Evolutionary conservation across 2,113 vertebrate species (phyloP).

Genomic region (Prunella fulvescens): DNA sequence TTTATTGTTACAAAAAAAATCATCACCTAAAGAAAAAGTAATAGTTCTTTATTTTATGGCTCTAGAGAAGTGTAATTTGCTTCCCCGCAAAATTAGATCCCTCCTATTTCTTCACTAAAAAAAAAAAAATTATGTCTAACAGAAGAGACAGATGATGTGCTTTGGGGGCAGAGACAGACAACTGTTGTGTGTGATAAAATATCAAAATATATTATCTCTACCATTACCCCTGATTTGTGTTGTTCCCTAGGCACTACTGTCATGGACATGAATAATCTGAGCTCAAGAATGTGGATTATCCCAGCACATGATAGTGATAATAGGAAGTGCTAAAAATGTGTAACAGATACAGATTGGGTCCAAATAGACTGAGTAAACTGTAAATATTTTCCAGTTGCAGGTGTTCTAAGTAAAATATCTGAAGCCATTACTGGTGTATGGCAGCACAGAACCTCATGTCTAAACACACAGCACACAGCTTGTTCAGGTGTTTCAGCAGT

Average conservation of each 20-base stretch:
- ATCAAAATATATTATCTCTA: neutral
- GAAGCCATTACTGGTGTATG: neutral
- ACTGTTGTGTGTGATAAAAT: neutral
- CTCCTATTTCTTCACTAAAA: neutral
- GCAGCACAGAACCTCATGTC: neutral
- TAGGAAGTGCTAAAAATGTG: neutral
- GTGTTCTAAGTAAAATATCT: neutral
- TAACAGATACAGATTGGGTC: neutral
- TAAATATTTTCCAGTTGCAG: neutral
- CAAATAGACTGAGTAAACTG: neutral
- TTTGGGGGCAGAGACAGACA: neutral
- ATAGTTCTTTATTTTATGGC: neutral
- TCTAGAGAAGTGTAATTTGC: neutral
- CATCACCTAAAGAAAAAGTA: neutral
- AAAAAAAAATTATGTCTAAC: neutral
- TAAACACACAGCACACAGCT: neutral
- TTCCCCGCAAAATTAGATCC: neutral
- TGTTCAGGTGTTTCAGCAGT: neutral
- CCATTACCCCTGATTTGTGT: neutral
- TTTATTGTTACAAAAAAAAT: neutral
- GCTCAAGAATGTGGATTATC: neutral
- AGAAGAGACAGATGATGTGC: neutral
- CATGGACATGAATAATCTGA: neutral
- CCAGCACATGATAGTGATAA: neutral
- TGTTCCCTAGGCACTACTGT: neutral